Evolutionary conservation across 2,888 invertebrate species (phyloP), one percentile per base, ranked within the genome.

Genomic region (Drosophila acutilabella): DNA sequence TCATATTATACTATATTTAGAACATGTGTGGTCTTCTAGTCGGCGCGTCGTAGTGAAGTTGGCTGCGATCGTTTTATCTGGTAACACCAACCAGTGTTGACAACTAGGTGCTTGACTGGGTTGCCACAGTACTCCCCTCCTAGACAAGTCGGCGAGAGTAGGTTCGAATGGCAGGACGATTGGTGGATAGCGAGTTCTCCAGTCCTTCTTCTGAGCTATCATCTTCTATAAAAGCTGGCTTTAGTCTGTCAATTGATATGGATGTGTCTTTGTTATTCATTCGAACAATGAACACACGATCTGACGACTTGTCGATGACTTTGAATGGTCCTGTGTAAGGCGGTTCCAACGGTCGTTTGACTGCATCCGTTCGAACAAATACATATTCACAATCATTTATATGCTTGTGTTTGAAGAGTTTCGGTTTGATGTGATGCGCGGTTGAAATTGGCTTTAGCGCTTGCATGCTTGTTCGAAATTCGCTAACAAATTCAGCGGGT

Each of bases 391-490:
- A 51, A 7, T 51, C 20, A 7, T 51, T 36, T 38, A 38, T 20
- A 13, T 13, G 4, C 20, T 51, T 38, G 20, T 38, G 38, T 36
- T 5, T n/a, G n/a, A 23, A 40, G n/a, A 52, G 20, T 36, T 23
- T 52, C 5, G 51, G n/a, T n/a, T 40, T 51, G 33, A 10, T 51
- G 11, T 51, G 50, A 18, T 38, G 50, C 13, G 20, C 20, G 1
- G 36, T n/a, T n/a, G n/a, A 13, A 6, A 13, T 50, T 7, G 50
- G 36, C 16, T n/a, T 50, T 18, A 20, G 6, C 13, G 20, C 51
- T 13, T 51, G 23, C 23, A 23, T 52, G 23, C 11, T 40, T 5
- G 23, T 52, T n/a, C 51, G 8, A 20, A 40, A 51, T n/a, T 38
- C 14, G 20, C n/a, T 52, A 1, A 52, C 40, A 52, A 51, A 51